Evolutionary conservation across 1,140 invertebrate genomes (phyloP), one percentile per base, ranked within the genome.

Genomic region (Druon quercuslanigerum): DNA sequence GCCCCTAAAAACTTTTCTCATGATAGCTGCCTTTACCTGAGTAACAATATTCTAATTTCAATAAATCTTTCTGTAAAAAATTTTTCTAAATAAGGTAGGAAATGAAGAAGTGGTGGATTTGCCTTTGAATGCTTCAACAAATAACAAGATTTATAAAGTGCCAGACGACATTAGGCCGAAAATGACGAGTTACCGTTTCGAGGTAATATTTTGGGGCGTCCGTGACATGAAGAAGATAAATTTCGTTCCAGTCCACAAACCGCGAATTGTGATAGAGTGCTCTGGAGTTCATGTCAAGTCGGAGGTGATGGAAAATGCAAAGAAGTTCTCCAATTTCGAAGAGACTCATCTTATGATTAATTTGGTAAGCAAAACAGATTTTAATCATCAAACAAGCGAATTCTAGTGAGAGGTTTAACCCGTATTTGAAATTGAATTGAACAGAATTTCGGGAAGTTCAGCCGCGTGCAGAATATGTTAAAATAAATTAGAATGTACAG

Each of bases 181-280:
- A 75, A 90, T 90, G 87, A 81, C 83, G 16, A 85, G 77, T 33
- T 88, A 90, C 66, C 85, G 89, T n/a, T 80, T 94, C 3, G 94
- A 95, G 76, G 89, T 94, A 7, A 92, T 94, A 72, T 94, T 94
- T 87, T 95, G 94, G 94, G 94, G 94, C 17, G 86, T 94, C 0
- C 86, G 94, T 20, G 90, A 94, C 66, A 87, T 94, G 77, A 92
- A 89, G 73, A 92, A 92, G 81, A 81, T 92, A 6, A 84, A 91
- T 76, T 86, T 87, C 12, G 72, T 85, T 1, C 86, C 90, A 1
- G 92, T 93, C 0, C 89, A 89, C 51, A 92, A 91, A 78, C 94
- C 93, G 0, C 92, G 91, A 83, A 91, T 94, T 14, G 81, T 92
- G 0, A 82, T 94, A 0, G 93, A 94, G 80, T 93, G 93, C 54